phyloP scores from a whole-genome alignment of 1,140 invertebrate genomes.

The Drosophila littoralis region DNA sequence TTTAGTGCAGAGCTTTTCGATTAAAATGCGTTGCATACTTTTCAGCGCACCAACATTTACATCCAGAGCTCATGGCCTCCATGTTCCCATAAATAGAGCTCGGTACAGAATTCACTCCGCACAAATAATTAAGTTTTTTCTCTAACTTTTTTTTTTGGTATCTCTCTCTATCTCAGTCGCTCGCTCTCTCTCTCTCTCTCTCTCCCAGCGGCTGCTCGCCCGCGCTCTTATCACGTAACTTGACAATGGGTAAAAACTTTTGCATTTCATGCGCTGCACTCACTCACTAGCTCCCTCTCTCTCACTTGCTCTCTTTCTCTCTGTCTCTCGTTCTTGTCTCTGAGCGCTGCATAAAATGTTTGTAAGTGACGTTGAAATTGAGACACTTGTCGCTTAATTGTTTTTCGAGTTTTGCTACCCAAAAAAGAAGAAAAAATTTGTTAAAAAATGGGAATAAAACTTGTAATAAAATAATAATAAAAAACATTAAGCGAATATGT shows the following conservation, averaged over 20 bases:
- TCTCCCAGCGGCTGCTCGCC: constrained; percentile 21
- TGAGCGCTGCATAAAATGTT: constrained; percentile 78
- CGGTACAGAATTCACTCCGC: constrained; percentile 11
- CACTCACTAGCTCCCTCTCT: not conserved
- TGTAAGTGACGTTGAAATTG: constrained; percentile 83
- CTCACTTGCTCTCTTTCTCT: not conserved
- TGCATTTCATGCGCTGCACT: constrained; percentile 66
- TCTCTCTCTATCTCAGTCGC: not conserved
- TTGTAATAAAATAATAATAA: constrained; percentile 33
- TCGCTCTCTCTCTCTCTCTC: constrained; percentile 3
- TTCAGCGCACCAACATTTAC: constrained; percentile 48
- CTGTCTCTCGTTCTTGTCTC: constrained; percentile 21
- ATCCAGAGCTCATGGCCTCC: constrained; percentile 39
- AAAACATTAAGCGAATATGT: constrained; percentile 51
- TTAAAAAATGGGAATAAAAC: constrained; percentile 12
- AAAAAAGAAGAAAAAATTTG: constrained; percentile 44
- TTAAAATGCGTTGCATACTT: constrained; percentile 80
- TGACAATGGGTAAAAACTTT: constrained; percentile 76
- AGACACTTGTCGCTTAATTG: constrained; percentile 83
- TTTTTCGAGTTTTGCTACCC: constrained; percentile 70
- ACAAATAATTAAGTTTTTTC: constrained; percentile 81
- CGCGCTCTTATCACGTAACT: constrained; percentile 57
- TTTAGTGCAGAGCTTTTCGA: constrained; percentile 72
- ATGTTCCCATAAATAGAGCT: constrained; percentile 26
- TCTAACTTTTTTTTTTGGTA: constrained; percentile 55